A percentile compares a stretch with the other conserved stretches of the same genome.
phyloP scores from a whole-genome alignment of 1,140 invertebrate species.

The Tetramorium alpestre region DNA sequence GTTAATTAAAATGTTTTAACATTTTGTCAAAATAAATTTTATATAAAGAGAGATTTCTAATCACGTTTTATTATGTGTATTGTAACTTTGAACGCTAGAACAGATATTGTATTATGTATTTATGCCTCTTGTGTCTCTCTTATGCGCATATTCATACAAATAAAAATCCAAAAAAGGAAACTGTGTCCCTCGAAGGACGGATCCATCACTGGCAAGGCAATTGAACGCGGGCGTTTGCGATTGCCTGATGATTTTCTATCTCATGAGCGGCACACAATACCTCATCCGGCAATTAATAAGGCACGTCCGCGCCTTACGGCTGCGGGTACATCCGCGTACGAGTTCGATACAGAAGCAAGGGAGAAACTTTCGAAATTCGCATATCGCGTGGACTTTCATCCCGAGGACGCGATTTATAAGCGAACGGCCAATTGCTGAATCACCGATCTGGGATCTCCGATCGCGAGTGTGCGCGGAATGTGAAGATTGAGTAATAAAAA shows the following conservation, averaged over 20 bases:
- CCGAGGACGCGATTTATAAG: constrained; percentile 28
- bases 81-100: background rate
- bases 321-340: background rate
- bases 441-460: background rate
- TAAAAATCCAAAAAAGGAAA: background rate
- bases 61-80: background rate
- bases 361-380: constrained; percentile 54
- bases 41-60: background rate
- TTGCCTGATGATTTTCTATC: constrained; percentile 17
- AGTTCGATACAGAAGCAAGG: background rate
- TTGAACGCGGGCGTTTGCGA: constrained; percentile 8
- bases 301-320: constrained; percentile 7
- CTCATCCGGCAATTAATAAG: constrained; percentile 42
- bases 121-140: background rate
- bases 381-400: constrained; percentile 36
- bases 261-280: background rate
- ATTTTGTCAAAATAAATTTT: background rate
- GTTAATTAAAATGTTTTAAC: background rate
- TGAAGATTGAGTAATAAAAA: constrained; percentile 1
- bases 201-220: background rate
- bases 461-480: background rate
- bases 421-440: background rate
- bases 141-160: background rate
- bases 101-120: background rate
- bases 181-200: background rate